A percentile compares a stretch with the other conserved stretches of the same genome.
Evolutionary conservation across 2,797 vertebrate genomes (phyloP).

Genomic region (Pangasius macronema): DNA sequence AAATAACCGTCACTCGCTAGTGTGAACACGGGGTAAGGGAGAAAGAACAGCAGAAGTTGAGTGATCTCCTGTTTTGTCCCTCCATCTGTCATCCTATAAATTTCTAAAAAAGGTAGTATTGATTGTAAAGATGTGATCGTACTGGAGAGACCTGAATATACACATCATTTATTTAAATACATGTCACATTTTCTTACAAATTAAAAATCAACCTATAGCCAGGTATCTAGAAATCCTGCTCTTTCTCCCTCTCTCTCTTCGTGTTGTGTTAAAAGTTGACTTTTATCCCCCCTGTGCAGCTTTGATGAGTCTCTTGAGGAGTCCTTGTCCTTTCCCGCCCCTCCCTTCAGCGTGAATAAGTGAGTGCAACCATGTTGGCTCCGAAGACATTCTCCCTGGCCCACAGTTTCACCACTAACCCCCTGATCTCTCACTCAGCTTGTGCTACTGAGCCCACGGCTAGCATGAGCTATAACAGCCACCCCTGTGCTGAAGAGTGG

Average conservation of each 20-base stretch:
- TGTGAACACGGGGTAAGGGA: neutral
- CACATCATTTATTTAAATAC: neutral
- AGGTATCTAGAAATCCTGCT: neutral
- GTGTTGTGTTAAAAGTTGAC: constrained; percentile 50
- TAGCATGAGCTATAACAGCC: constrained; percentile 53
- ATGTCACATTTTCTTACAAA: neutral
- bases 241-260: neutral
- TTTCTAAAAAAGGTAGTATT: neutral
- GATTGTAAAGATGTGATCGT: neutral
- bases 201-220: neutral
- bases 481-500: constrained; percentile 40
- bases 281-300: constrained; percentile 72
- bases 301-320: constrained; percentile 80
- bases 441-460: constrained; percentile 54
- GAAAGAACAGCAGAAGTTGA: neutral
- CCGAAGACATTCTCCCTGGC: constrained; percentile 15
- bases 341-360: constrained; percentile 79
- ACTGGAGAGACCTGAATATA: neutral
- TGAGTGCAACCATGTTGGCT: constrained; percentile 71
- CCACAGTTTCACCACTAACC: constrained; percentile 71
- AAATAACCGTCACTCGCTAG: neutral
- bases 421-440: constrained; percentile 33
- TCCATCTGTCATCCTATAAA: neutral
- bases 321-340: constrained; percentile 70
- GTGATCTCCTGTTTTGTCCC: neutral